These are phyloP conservation scores for Coryphaenoides rupestris DNA, from an alignment of 2,113 vertebrate genomes.

Conservation along the genomic window DNA sequence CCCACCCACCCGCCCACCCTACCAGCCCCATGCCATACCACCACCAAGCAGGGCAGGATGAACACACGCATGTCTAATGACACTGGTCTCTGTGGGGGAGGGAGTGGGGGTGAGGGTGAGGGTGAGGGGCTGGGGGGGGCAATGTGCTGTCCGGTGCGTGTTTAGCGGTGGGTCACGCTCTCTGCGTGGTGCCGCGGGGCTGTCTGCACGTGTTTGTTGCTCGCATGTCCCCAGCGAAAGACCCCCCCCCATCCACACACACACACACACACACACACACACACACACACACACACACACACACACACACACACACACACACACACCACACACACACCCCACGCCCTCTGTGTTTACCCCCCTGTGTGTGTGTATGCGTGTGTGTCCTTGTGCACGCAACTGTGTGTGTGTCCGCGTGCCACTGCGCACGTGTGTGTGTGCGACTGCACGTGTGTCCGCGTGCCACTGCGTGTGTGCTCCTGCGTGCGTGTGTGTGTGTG, in stretches of 20 bases:
- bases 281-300: too few species aligned
- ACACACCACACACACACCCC: too few species aligned
- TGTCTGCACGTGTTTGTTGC: constrained; percentile 44
- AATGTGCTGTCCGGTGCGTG: constrained; percentile 35
- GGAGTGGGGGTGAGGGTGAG: too few species aligned
- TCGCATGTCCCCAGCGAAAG: constrained; percentile 24
- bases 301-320: too few species aligned
- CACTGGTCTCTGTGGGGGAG: constrained; percentile 26
- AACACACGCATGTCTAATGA: constrained; percentile 39
- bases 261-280: too few species aligned
- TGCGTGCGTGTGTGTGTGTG: not conserved
- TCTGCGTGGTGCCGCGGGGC: constrained; percentile 33
- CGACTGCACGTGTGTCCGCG: not conserved
- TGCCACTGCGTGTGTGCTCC: not conserved
- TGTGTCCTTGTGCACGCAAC: constrained; percentile 15
- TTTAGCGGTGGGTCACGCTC: constrained; percentile 38
- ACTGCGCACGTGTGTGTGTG: too few species aligned
- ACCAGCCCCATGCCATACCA: too few species aligned
- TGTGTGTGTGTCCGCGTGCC: too few species aligned
- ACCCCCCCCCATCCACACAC: constrained; percentile 4
- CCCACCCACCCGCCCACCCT: constrained; percentile 22
- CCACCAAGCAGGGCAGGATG: too few species aligned
- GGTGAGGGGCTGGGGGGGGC: constrained; percentile 3
- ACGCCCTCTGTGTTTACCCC: not conserved
- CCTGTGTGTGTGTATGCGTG: not conserved